These are phyloP conservation scores for Dugesia japonica DNA, from an alignment of 2,888 invertebrate genomes.

Conservation along the genomic window DNA sequence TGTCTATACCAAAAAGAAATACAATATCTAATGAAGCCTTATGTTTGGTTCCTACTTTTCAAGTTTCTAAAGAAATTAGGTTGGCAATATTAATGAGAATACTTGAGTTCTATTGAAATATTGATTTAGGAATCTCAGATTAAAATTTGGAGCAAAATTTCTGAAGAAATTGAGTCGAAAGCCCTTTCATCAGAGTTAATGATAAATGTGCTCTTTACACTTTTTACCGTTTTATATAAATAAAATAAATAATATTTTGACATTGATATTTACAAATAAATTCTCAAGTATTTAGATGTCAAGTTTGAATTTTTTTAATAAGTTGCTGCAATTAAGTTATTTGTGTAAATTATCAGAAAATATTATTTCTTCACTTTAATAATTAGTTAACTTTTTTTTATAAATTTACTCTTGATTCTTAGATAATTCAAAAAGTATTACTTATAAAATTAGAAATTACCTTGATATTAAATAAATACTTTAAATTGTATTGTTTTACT, in stretches of 20 bases:
- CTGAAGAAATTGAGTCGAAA: constrained; percentile 20
- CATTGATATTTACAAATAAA: too few species aligned
- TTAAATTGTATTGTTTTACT: too few species aligned
- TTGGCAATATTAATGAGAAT: not conserved
- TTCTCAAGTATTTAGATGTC: too few species aligned
- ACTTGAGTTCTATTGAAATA: not conserved
- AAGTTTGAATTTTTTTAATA: too few species aligned
- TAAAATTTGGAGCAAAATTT: not conserved
- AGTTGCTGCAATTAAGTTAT: too few species aligned
- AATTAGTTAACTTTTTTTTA: too few species aligned
- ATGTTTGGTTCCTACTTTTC: constrained; percentile 4
- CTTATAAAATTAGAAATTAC: too few species aligned
- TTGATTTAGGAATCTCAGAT: constrained; percentile 11
- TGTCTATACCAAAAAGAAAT: constrained; percentile 15
- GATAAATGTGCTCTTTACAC: not conserved
- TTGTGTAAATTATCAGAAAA: too few species aligned
- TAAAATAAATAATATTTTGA: not conserved
- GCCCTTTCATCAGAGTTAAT: not conserved
- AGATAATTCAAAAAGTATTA: too few species aligned
- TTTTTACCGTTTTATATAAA: not conserved
- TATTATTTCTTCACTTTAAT: too few species aligned
- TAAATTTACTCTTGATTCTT: too few species aligned
- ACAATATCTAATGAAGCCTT: constrained; percentile 9
- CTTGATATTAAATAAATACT: too few species aligned
- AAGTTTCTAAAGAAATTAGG: constrained; percentile 14